Conservation (phyloP, 1,140 invertebrate species). For the Cryptotermes secundus region DNA sequence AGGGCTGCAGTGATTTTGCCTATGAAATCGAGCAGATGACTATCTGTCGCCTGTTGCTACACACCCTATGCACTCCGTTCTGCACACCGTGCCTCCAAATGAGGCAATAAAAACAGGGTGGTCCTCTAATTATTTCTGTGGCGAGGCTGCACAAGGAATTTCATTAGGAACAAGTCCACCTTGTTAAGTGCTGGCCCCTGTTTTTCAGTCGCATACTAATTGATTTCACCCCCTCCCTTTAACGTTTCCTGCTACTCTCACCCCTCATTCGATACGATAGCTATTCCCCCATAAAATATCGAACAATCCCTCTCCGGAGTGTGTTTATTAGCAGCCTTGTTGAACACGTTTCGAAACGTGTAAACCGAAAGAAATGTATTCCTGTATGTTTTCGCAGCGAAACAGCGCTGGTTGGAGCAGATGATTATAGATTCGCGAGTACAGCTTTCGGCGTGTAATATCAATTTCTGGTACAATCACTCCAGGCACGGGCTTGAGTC, state of each 20-base stretch:
- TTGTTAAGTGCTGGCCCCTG: constrained; percentile 1
- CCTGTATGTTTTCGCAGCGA: too few relatives aligned
- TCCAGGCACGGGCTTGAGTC: too few relatives aligned
- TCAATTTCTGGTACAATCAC: too few relatives aligned
- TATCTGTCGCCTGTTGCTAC: not conserved
- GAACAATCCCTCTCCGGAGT: not conserved
- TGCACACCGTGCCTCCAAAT: not conserved
- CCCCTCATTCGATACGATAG: not conserved
- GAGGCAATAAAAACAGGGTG: not conserved
- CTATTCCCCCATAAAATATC: not conserved
- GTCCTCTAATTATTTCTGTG: constrained; percentile 16
- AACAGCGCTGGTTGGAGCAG: too few relatives aligned
- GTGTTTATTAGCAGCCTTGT: not conserved
- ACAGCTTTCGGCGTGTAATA: too few relatives aligned
- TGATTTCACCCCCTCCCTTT: not conserved
- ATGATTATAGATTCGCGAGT: too few relatives aligned
- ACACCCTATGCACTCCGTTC: not conserved
- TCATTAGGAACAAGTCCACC: constrained; percentile 15
- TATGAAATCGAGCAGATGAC: not conserved
- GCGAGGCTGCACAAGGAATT: not conserved
- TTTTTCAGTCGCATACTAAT: constrained; percentile 2
- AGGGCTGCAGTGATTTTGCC: not conserved
- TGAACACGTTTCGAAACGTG: not conserved
- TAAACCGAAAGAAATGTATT: not conserved
- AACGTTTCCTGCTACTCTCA: not conserved